Evolutionary conservation across 1,140 invertebrate genomes (phyloP), one percentile per base, ranked within the genome.

Genomic region (Potamilus streckersoni): DNA sequence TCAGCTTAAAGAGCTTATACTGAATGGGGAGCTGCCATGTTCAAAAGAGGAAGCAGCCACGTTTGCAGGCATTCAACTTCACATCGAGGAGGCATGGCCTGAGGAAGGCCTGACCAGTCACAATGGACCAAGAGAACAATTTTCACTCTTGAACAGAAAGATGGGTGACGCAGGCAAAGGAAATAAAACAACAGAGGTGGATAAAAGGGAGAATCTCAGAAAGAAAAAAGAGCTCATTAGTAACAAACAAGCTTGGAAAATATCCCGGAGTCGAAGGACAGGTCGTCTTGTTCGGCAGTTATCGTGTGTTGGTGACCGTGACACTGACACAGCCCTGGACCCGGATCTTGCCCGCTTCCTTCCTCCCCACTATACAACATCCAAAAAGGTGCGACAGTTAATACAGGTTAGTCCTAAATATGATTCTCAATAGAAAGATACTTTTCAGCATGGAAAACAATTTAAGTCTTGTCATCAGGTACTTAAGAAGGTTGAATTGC

Each of bases 11-110:
- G 91, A 93, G 77, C 86, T 93, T 81, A 92, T 94, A 19, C 90
- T 94, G 60, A 90, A 89, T 62, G 93, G 93, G 20, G 92, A 92
- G 20, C 83, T 94, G 71, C 93, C 93, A 4, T 94, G 93, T 84
- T 92, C 92, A 65, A 93, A 93, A 84, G 93, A 94, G 74, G 93
- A 94, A 80, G 93, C 93, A 6, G 93, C 93, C 0, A 91, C 92
- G 13, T 85, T 94, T 66, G 93, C 94, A 16, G 92, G 92, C 31
- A 93, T 94, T 61, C 93, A 94, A 83, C 89, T 94, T 3, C 91
- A 93, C 49, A 91, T 94, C 57, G 93, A 94, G 80, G 93, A 94
- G 82, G 88, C 89, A 1, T 93, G 93, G 92, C 93, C 93, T 23
- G 87, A 88, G 75, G 79, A 85, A 84, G 74, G 90, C 75, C 75